A percentile compares a stretch with the other conserved stretches of the same genome.
Evolutionary conservation across 2,113 vertebrate genomes (phyloP).

Genomic region (Octodon degus): DNA sequence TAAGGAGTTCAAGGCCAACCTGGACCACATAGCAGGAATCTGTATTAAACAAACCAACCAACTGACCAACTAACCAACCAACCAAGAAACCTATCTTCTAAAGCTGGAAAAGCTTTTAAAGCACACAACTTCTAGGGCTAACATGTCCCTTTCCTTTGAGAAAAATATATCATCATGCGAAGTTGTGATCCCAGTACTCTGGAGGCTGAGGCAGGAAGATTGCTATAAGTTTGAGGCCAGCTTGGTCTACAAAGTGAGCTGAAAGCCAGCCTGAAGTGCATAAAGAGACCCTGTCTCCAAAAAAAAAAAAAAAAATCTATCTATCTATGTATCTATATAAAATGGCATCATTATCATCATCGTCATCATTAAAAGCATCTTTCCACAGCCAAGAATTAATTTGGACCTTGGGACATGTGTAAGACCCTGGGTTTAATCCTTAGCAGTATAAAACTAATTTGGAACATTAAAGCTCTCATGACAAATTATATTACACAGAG

Average conservation of each 20-base stretch:
- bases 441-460: not conserved
- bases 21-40: not conserved
- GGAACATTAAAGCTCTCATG: not conserved
- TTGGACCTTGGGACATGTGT: not conserved
- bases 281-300: not conserved
- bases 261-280: not conserved
- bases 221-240: not conserved
- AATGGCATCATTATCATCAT: too few relatives aligned
- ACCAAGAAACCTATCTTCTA: not conserved
- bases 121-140: constrained; percentile 3
- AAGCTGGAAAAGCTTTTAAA: not conserved
- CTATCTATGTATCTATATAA: too few relatives aligned
- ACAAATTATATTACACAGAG: not conserved
- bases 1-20: not conserved
- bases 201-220: not conserved
- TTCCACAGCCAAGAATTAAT: not conserved
- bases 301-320: not conserved
- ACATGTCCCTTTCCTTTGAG: not conserved
- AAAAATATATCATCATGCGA: not conserved
- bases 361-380: not conserved
- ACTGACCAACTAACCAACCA: not conserved
- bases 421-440: not conserved
- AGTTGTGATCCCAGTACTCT: not conserved
- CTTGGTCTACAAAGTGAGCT: not conserved
- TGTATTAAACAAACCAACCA: not conserved